Base-by-base conservation (phyloP, 1,140 invertebrate species). In the Triops longicaudatus region DNA sequence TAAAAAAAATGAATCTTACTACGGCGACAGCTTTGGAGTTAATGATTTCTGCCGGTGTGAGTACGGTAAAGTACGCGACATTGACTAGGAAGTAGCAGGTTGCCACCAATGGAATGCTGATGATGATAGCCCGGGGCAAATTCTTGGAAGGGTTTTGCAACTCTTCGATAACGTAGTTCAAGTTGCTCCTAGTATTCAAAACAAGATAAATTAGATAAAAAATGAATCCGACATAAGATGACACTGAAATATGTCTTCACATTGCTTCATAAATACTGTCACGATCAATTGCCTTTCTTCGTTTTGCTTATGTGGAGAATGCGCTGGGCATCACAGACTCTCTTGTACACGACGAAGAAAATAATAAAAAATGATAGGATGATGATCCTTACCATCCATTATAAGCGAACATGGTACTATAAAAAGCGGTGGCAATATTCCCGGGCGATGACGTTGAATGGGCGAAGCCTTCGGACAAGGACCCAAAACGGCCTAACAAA, bases 391-490 rank as follows among this genome's bases (percentile, higher is more conserved):
- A 83, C 95, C 96, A 99, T 80, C 97, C 98, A 84, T 99, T 97
- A 85, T 99, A 99, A 27, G 97, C 97, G 94, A 98, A 99, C 2
- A 99, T 87, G 37, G 96, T 97, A 10, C 93, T 96, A 85, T 98
- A 98, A 86, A 99, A 99, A 63, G 96, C 97, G 10, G 96, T 94
- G 9, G 96, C 96, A 75, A 98, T 90, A 84, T 93, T 91, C 28
- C 95, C 95, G 80, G 96, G 82, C 44, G 91, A 91, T n/a, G 86
- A 87, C 77, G 90, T 87, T 22, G 91, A 92, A 90, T 90, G 82
- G 37, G 26, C 90, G 85, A 98, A 98, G 79, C 94, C 91, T 84
- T 90, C 89, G 80, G 89, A 87, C 83, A 98, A 90, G 87, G 98
- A 90, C 85, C 96, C 91, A 76, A 92, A 93, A 84, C 93, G 92